Conservation (phyloP, 2,888 invertebrate species). For the Thecophora atra region DNA sequence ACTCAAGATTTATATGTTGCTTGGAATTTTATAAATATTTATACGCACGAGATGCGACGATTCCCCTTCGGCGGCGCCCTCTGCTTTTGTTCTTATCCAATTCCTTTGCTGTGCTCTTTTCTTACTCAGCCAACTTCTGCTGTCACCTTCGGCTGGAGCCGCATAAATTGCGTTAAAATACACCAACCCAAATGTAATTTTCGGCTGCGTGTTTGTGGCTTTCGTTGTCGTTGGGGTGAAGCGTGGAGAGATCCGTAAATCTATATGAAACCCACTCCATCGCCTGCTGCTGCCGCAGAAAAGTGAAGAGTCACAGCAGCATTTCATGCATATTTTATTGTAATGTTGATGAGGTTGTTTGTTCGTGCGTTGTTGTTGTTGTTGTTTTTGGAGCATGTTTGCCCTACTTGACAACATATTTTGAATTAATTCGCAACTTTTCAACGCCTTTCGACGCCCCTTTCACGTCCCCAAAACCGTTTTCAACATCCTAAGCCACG, state of each 20-base stretch:
- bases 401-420: conserved; percentile 2
- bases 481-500: background rate
- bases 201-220: background rate
- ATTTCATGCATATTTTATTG: conserved; percentile 30
- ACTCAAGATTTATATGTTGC: too few species aligned
- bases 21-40: conserved; percentile 1
- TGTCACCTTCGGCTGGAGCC: background rate
- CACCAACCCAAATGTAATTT: background rate
- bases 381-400: background rate
- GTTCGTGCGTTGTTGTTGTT: conserved; percentile 10
- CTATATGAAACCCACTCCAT: background rate
- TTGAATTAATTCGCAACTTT: background rate
- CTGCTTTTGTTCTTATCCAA: background rate
- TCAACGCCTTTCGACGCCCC: background rate
- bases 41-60: background rate
- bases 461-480: background rate
- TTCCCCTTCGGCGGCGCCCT: background rate
- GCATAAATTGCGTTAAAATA: conserved; percentile 15
- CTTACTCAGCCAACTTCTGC: background rate
- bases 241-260: background rate
- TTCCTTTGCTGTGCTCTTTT: too few species aligned
- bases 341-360: conserved; percentile 32
- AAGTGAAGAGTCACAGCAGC: conserved; percentile 29
- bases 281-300: background rate
- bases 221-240: background rate